Evolutionary conservation across 2,113 vertebrate genomes (phyloP).

Genomic region (Mesoclemmys tuberculata): DNA sequence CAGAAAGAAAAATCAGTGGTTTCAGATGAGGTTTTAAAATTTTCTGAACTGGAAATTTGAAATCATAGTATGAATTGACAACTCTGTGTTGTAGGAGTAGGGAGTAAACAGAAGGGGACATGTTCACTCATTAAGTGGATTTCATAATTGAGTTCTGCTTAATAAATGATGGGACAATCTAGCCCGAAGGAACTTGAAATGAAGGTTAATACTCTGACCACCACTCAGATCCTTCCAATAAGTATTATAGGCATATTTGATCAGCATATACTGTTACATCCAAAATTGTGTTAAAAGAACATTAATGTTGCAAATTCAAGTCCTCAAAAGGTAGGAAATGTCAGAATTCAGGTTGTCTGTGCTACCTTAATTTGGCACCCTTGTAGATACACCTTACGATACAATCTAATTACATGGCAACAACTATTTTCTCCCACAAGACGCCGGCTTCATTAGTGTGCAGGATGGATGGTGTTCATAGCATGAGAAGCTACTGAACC

Average conservation of each 20-base stretch:
- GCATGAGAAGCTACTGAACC: neutral
- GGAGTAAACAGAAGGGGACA: neutral
- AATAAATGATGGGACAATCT: neutral
- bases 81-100: neutral
- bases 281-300: neutral
- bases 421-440: neutral
- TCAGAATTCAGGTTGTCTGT: neutral
- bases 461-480: neutral
- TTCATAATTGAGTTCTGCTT: slow-evolving; percentile 2
- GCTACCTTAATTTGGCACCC: neutral
- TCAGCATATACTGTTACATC: neutral
- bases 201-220: neutral
- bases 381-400: neutral
- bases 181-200: neutral
- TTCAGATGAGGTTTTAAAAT: slow-evolving; percentile 7
- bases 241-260: neutral
- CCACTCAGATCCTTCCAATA: neutral
- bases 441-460: neutral
- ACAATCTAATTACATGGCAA: neutral
- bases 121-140: neutral
- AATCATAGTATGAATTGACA: neutral
- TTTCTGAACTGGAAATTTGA: neutral
- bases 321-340: neutral
- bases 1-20: neutral
- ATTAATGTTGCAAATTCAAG: neutral